A percentile compares a stretch with the other conserved stretches of the same genome.
phyloP scores from a whole-genome alignment of 2,888 invertebrate species.

The Lithophane ornitopus region DNA sequence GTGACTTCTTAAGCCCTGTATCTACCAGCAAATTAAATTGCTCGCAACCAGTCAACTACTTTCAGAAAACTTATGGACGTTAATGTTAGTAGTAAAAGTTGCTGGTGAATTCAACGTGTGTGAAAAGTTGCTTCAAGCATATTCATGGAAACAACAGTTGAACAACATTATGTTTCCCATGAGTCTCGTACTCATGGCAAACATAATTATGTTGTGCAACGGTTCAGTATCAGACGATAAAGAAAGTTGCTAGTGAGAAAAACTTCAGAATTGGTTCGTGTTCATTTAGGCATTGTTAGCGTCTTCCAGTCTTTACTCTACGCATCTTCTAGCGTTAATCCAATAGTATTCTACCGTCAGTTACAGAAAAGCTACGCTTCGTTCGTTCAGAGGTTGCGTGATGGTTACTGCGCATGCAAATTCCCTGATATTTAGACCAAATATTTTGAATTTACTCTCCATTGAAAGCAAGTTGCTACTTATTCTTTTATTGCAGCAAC shows the following conservation, averaged over 20 bases:
- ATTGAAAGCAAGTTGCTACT: conserved; percentile 26
- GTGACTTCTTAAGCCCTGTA: neutral
- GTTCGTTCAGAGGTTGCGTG: conserved; percentile 38
- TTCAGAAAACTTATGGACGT: neutral
- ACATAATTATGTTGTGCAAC: neutral
- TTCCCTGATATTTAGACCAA: conserved; percentile 50
- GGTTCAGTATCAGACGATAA: neutral
- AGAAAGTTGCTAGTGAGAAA: neutral
- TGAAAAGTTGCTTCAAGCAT: neutral
- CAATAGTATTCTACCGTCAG: conserved; percentile 33
- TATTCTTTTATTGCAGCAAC: conserved; percentile 12
- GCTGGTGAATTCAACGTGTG: neutral
- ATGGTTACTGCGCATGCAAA: conserved; percentile 33
- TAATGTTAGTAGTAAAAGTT: neutral
- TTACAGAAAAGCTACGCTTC: conserved; percentile 21
- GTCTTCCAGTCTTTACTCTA: conserved; percentile 31
- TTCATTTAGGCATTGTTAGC: conserved; percentile 40
- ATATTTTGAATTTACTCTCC: neutral
- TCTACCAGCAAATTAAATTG: neutral
- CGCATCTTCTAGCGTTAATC: conserved; percentile 30
- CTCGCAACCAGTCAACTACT: neutral
- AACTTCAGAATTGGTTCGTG: neutral
- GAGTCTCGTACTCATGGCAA: neutral
- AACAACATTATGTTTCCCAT: neutral
- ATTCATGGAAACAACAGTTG: neutral